phyloP scores from a whole-genome alignment of 2,888 invertebrate genomes.

The Escarpia spicata region DNA sequence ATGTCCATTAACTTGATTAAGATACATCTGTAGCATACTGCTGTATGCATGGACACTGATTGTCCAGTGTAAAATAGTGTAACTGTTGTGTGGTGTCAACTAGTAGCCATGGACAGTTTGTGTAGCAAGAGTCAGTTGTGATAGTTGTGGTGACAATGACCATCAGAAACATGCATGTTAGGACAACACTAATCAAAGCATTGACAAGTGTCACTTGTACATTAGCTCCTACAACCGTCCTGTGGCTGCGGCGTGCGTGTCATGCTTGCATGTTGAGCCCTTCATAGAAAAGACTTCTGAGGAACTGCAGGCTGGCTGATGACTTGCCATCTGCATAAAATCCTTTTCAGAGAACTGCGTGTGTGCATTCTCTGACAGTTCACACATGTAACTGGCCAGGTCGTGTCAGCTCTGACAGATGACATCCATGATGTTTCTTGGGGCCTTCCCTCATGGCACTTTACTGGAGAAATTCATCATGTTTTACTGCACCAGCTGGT shows the following conservation, averaged over 20 bases:
- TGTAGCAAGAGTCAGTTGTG: neutral
- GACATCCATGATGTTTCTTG: neutral
- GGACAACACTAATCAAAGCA: neutral
- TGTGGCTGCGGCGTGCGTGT: neutral
- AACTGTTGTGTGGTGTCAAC: no score
- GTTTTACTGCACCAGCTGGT: neutral
- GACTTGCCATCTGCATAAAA: neutral
- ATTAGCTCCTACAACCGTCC: neutral
- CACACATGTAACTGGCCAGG: neutral
- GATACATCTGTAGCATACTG: no score
- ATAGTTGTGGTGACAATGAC: neutral
- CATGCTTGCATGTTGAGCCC: neutral
- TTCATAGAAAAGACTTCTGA: conserved; percentile 7
- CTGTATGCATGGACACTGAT: no score
- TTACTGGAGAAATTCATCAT: neutral
- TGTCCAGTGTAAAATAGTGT: no score
- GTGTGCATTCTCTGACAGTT: neutral
- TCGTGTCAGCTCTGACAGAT: neutral
- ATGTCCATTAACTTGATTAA: no score
- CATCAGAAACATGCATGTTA: neutral
- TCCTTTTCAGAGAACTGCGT: neutral
- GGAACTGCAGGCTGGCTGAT: neutral
- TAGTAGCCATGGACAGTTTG: no score
- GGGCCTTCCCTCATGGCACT: neutral
- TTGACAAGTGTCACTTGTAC: neutral